These are phyloP conservation scores for Drosophila bocki DNA, from an alignment of 1,140 invertebrate species.

Conservation along the genomic window DNA sequence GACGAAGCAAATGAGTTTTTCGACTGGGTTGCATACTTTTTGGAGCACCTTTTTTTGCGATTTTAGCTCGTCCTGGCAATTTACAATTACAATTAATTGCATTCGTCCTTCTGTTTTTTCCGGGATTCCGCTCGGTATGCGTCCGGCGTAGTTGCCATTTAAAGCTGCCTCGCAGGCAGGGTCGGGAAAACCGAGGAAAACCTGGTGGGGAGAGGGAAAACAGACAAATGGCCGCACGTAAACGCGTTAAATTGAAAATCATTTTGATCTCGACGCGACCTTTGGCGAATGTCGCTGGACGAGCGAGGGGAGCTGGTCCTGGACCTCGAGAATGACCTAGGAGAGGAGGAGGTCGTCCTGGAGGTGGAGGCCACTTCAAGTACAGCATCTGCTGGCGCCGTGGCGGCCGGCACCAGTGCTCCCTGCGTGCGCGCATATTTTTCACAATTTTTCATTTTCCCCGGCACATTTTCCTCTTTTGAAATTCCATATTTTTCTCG, in stretches of 20 bases:
- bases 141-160: slow-evolving; percentile 45
- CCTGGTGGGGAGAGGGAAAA: slow-evolving; percentile 1
- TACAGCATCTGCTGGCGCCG: slow-evolving; percentile 62
- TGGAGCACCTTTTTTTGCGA: slow-evolving; percentile 32
- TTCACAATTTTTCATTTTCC: slow-evolving; percentile 73
- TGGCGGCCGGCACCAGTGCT: too few species aligned
- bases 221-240: slow-evolving; percentile 80
- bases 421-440: slow-evolving; percentile 65
- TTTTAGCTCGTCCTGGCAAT: slow-evolving; percentile 29
- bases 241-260: slow-evolving; percentile 84
- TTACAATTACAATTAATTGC: slow-evolving; percentile 80
- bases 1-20: slow-evolving; percentile 55
- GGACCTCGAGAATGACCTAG: slow-evolving; percentile 2
- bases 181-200: neutral
- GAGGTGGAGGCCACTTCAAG: slow-evolving; percentile 42
- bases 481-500: slow-evolving; percentile 74
- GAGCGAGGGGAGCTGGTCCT: slow-evolving; percentile 2
- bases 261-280: slow-evolving; percentile 79
- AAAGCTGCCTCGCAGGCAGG: slow-evolving; percentile 32
- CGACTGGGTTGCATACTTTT: slow-evolving; percentile 45
- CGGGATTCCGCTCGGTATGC: slow-evolving; percentile 23
- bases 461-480: slow-evolving; percentile 61
- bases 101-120: slow-evolving; percentile 6
- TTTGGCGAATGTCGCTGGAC: slow-evolving; percentile 39
- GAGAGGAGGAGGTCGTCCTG: neutral